A percentile compares a stretch with the other conserved stretches of the same genome.
Evolutionary conservation across 2,888 invertebrate species (phyloP).

Genomic region (Hirudinaria manillensis): DNA sequence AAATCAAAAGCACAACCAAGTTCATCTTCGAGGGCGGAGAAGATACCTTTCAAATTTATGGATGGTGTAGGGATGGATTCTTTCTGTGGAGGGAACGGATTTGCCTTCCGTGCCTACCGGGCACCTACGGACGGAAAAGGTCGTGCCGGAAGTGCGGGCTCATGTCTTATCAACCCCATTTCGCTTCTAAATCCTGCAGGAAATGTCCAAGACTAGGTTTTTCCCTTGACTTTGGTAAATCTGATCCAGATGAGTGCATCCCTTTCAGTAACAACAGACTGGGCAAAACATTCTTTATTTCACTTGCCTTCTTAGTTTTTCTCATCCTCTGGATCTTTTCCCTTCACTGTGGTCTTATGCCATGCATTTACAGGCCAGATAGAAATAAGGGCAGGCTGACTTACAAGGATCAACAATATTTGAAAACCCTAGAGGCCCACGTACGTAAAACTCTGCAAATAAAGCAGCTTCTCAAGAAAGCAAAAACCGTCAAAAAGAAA

Average conservation of each 20-base stretch:
- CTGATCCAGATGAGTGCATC: conserved; percentile 1
- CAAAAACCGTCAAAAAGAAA: conserved; percentile 9
- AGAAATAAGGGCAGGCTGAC: neutral
- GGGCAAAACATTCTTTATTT: neutral
- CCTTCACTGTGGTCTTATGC: conserved; percentile 27
- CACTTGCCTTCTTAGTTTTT: neutral
- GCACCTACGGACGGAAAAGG: neutral
- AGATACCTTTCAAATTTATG: neutral
- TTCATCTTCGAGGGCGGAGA: conserved; percentile 17
- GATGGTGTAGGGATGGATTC: conserved; percentile 15
- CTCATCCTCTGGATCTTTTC: conserved; percentile 15
- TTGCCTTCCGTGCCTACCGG: conserved; percentile 19
- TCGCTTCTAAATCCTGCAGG: conserved; percentile 11
- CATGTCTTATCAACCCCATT: conserved; percentile 17
- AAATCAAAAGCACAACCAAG: conserved; percentile 10
- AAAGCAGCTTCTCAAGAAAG: conserved; percentile 14
- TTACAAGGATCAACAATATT: conserved; percentile 13
- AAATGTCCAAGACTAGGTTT: conserved; percentile 14
- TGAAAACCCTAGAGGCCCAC: conserved; percentile 18
- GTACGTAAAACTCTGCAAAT: conserved; percentile 18
- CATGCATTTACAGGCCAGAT: conserved; percentile 25
- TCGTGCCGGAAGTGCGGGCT: conserved; percentile 12
- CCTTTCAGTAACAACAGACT: conserved; percentile 18
- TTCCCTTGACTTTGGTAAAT: neutral
- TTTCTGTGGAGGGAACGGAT: conserved; percentile 12